phyloP scores from a whole-genome alignment of 2,888 invertebrate species.

The Endomychus coccineus region DNA sequence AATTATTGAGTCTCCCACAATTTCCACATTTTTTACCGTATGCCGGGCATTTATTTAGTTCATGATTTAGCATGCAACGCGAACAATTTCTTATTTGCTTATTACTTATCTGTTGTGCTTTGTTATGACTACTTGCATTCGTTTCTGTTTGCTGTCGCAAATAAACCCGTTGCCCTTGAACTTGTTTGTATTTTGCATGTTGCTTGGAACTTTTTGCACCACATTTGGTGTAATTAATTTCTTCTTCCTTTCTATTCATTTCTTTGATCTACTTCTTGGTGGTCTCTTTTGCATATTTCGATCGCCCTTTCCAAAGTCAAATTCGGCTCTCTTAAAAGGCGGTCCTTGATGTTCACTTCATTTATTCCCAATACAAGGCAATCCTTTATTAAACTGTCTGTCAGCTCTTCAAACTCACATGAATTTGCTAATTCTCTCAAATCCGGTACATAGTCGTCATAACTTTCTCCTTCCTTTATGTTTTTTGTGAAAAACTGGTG shows the following conservation, averaged over 20 bases:
- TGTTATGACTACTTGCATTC: background rate
- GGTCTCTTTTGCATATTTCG: slow-evolving; percentile 4
- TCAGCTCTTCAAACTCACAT: too few relatives aligned
- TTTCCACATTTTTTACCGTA: slow-evolving; percentile 4
- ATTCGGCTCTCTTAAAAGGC: slow-evolving; percentile 5
- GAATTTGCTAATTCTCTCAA: too few relatives aligned
- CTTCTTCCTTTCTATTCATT: too few relatives aligned
- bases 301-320: background rate
- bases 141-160: background rate
- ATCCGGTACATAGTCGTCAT: too few relatives aligned
- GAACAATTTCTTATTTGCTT: slow-evolving; percentile 1
- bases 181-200: background rate
- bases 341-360: too few relatives aligned
- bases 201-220: background rate
- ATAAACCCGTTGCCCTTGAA: background rate
- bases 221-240: too few relatives aligned
- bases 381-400: too few relatives aligned
- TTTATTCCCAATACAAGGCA: too few relatives aligned
- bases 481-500: too few relatives aligned
- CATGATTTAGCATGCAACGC: slow-evolving; percentile 1
- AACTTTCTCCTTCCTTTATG: too few relatives aligned
- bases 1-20: slow-evolving; percentile 4
- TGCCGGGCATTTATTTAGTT: slow-evolving; percentile 4
- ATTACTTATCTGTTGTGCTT: background rate
- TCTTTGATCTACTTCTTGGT: too few relatives aligned